Evolutionary conservation across 2,888 invertebrate species (phyloP).

Genomic region (Elysia crispata): DNA sequence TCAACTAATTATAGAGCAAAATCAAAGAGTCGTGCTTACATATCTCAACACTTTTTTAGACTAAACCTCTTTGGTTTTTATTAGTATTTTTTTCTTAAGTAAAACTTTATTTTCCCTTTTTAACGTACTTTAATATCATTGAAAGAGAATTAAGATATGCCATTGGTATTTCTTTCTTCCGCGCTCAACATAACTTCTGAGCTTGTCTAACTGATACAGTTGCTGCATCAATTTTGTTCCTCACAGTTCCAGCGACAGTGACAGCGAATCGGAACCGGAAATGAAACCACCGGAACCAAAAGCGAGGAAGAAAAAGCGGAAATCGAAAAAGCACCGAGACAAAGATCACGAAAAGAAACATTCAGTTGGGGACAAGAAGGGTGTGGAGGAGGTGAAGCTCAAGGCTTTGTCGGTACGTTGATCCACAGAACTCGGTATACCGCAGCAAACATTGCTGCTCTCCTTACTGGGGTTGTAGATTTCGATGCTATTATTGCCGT

Average conservation of each 20-base stretch:
- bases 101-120: too few species aligned
- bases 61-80: too few species aligned
- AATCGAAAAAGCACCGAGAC: constrained; percentile 68
- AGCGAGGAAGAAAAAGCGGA: constrained; percentile 67
- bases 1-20: too few species aligned
- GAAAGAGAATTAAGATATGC: too few species aligned
- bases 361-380: constrained; percentile 59
- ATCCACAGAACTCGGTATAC: not conserved
- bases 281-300: constrained; percentile 62
- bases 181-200: too few species aligned
- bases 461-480: not conserved
- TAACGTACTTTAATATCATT: too few species aligned
- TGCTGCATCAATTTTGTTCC: too few species aligned
- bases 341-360: constrained; percentile 62
- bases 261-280: constrained; percentile 76
- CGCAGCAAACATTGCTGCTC: not conserved
- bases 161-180: too few species aligned
- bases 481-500: not conserved
- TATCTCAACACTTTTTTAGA: too few species aligned
- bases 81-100: too few species aligned
- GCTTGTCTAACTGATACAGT: too few species aligned
- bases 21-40: too few species aligned
- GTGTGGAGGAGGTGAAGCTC: constrained; percentile 40
- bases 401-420: constrained; percentile 60
- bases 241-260: constrained; percentile 75